phyloP scores from a whole-genome alignment of 2,888 invertebrate species.

The Atethmia centrago region DNA sequence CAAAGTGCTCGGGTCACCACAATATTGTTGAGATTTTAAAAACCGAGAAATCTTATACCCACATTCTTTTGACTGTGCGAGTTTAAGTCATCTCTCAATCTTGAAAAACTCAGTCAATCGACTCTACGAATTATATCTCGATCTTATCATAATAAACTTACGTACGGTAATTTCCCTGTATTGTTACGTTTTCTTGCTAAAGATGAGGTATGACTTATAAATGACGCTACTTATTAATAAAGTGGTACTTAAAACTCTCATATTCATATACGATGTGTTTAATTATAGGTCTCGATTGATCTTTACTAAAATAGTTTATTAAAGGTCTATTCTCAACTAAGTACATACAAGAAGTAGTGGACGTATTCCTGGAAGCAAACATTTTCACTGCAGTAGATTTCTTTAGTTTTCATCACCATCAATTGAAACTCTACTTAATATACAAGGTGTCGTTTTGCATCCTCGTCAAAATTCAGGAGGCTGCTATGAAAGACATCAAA shows the following conservation, averaged over 20 bases:
- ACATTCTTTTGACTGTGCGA: neutral
- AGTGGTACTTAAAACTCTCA: neutral
- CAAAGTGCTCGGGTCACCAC: neutral
- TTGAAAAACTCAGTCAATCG: conserved; percentile 3
- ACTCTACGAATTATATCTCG: neutral
- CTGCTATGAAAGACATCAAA: too few species aligned
- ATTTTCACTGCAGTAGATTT: neutral
- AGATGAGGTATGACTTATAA: conserved; percentile 3
- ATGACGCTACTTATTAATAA: neutral
- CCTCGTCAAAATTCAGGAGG: too few species aligned
- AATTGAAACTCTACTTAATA: neutral
- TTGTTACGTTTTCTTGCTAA: conserved; percentile 8
- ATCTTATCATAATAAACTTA: conserved; percentile 1
- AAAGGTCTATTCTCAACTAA: neutral
- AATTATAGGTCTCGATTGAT: neutral
- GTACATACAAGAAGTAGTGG: neutral
- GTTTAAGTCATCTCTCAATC: neutral
- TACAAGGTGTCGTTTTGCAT: too few species aligned
- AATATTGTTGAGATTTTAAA: neutral
- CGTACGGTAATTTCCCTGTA: neutral
- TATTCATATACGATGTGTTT: neutral
- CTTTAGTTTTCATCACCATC: neutral
- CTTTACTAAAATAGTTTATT: conserved; percentile 1
- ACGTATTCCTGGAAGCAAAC: neutral
- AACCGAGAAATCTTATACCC: neutral